Percentiles rank a stretch among this genome's conserved stretches.
Evolutionary conservation across 2,797 vertebrate species (phyloP).

Genomic region (Enteromius radiatus): DNA sequence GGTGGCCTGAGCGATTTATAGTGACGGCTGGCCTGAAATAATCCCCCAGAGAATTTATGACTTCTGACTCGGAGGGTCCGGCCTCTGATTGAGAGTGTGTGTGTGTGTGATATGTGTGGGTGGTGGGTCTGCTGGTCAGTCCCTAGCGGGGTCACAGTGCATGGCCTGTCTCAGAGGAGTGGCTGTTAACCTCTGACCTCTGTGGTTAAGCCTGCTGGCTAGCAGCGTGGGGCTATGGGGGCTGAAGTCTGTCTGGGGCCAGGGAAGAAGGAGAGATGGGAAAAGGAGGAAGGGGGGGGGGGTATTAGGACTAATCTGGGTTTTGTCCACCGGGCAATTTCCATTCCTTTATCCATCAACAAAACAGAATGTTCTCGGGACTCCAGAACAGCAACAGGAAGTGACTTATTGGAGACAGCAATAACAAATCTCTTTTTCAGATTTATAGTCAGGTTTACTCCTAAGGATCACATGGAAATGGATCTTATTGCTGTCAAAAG

Average conservation of each 20-base stretch:
- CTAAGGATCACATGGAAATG: conserved; percentile 17
- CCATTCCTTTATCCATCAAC: conserved; percentile 64
- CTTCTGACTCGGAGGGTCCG: conserved; percentile 61
- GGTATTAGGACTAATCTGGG: conserved; percentile 78
- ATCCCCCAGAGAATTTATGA: conserved; percentile 66
- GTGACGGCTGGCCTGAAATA: conserved; percentile 64
- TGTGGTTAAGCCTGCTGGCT: conserved; percentile 77
- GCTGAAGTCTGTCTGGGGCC: conserved; percentile 61
- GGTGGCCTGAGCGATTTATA: conserved; percentile 59
- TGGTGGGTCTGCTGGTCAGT: conserved; percentile 56
- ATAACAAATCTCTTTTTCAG: conserved; percentile 33
- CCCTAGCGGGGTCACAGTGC: conserved; percentile 77
- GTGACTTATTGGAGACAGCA: conserved; percentile 44
- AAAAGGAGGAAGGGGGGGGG: conserved; percentile 23
- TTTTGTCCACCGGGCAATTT: conserved; percentile 76
- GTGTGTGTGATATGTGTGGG: conserved; percentile 66
- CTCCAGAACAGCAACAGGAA: conserved; percentile 54
- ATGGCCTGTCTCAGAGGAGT: conserved; percentile 80
- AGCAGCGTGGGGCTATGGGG: conserved; percentile 58
- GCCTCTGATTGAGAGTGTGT: conserved; percentile 51
- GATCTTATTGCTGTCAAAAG: conserved; percentile 28
- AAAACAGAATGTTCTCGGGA: conserved; percentile 36
- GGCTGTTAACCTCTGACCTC: conserved; percentile 78
- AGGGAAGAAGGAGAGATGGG: conserved; percentile 71
- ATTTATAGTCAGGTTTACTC: conserved; percentile 41